phyloP scores from a whole-genome alignment of 2,113 vertebrate species.

The Heliornis fulica region DNA sequence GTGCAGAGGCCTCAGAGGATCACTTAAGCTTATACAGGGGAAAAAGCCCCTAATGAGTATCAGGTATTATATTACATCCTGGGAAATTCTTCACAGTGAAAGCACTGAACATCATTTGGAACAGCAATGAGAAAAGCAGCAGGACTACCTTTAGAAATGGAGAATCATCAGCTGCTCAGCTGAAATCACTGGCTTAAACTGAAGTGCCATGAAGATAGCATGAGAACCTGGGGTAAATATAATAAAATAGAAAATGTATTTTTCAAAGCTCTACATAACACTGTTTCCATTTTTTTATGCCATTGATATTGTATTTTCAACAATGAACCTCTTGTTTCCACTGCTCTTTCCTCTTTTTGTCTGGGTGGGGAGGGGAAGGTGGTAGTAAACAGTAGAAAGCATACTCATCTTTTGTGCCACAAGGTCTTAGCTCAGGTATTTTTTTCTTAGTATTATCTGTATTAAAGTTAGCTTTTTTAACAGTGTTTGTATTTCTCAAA shows the following conservation, averaged over 20 bases:
- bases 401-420: background rate
- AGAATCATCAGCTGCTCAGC: background rate
- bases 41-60: background rate
- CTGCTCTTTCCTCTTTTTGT: background rate
- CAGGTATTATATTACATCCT: background rate
- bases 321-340: background rate
- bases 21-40: background rate
- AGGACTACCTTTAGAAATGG: background rate
- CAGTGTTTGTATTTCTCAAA: background rate
- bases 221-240: background rate
- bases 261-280: background rate
- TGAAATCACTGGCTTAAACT: background rate
- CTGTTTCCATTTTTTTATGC: background rate
- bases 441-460: background rate
- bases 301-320: background rate
- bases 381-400: background rate
- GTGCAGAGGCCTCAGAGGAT: background rate
- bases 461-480: background rate
- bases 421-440: background rate
- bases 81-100: background rate
- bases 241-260: background rate
- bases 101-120: rapidly evolving
- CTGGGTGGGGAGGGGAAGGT: rapidly evolving
- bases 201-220: background rate
- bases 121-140: background rate